A percentile compares a stretch with the other conserved stretches of the same genome.
Evolutionary conservation across 1,140 invertebrate species (phyloP).

Genomic region (Solenopsis fugax): DNA sequence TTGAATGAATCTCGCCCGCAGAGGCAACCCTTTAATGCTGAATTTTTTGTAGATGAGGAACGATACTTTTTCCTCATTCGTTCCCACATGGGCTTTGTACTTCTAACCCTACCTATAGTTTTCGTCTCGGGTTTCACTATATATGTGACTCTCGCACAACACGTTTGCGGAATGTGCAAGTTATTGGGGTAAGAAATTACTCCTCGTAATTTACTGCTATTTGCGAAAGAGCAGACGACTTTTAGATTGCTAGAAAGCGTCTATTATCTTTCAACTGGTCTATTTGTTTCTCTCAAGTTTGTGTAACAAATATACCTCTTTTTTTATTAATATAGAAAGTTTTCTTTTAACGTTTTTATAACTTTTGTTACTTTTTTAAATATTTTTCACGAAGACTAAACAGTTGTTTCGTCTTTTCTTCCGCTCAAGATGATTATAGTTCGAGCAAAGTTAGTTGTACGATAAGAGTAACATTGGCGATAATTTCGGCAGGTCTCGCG

Average conservation of each 20-base stretch:
- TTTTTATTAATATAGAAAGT: neutral
- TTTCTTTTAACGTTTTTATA: neutral
- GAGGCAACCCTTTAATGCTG: neutral
- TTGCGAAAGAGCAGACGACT: constrained; percentile 13
- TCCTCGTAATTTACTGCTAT: constrained; percentile 1
- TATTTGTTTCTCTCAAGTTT: neutral
- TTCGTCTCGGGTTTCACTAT: neutral
- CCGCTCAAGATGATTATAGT: neutral
- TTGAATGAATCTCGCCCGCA: constrained; percentile 29
- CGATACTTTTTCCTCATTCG: constrained; percentile 14
- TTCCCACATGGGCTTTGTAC: neutral
- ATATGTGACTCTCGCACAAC: constrained; percentile 22
- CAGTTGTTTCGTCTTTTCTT: constrained; percentile 11
- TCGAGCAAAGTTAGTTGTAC: neutral
- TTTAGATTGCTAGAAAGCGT: neutral
- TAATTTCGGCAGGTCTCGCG: constrained; percentile 15
- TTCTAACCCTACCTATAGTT: neutral
- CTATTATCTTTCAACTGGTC: neutral
- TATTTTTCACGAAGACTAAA: neutral
- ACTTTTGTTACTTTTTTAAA: neutral
- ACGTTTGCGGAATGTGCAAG: constrained; percentile 37
- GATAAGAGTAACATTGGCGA: neutral
- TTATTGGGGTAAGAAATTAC: constrained; percentile 27
- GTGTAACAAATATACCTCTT: neutral
- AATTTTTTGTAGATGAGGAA: constrained; percentile 23